Conservation (phyloP, 2,797 vertebrate species). For the Poecile montanus region DNA sequence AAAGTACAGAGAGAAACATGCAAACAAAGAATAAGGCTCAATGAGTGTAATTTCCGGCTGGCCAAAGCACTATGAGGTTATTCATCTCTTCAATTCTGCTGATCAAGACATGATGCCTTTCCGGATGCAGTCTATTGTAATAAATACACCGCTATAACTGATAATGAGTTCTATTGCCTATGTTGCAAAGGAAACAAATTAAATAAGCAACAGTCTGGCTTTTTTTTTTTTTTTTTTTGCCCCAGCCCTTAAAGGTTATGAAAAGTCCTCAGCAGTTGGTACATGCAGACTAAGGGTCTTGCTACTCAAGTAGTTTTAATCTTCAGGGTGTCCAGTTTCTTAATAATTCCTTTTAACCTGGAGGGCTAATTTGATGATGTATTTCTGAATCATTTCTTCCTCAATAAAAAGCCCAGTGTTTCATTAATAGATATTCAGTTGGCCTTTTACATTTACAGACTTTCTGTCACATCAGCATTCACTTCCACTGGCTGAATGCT, state of each 20-base stretch:
- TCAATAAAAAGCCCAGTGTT: background rate
- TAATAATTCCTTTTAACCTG: background rate
- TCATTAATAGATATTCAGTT: background rate
- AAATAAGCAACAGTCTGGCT: background rate
- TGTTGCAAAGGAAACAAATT: background rate
- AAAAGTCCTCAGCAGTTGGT: background rate
- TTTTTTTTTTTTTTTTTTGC: accelerated
- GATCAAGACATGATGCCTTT: background rate
- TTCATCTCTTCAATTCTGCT: background rate
- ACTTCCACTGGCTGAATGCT: background rate
- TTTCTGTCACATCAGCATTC: background rate
- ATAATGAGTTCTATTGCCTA: background rate
- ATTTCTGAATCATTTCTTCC: background rate
- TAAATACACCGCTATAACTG: background rate
- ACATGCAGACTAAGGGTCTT: background rate
- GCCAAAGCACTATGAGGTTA: background rate
- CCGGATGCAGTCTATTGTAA: background rate
- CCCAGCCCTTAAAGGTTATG: background rate
- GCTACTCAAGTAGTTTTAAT: background rate
- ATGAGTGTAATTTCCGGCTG: background rate
- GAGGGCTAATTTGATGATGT: background rate
- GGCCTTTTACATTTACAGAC: background rate
- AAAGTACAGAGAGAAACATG: background rate
- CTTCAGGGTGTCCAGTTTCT: background rate
- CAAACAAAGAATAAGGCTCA: background rate